A percentile compares a stretch with the other conserved stretches of the same genome.
Conservation (phyloP, 2,888 invertebrate species). For the Serrognathus titanus region DNA sequence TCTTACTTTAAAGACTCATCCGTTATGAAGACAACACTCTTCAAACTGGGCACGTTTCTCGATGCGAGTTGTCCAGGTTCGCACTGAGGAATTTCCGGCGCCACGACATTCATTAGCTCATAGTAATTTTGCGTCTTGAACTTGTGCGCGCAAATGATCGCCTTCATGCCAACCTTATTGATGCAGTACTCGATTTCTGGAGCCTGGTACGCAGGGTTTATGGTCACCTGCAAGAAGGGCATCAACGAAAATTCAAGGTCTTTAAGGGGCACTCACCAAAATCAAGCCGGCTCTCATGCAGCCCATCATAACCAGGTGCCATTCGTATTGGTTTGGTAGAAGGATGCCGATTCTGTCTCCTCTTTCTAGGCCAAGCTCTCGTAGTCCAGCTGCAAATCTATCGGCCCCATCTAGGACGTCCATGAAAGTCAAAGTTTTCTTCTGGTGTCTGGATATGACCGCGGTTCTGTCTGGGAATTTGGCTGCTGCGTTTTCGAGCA, state of each 20-base stretch:
- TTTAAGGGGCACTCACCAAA: slow-evolving; percentile 52
- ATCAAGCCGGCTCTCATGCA: slow-evolving; percentile 69
- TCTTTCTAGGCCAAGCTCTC: slow-evolving; percentile 61
- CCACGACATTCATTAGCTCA: slow-evolving; percentile 56
- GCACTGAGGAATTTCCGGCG: slow-evolving; percentile 56
- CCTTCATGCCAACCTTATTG: slow-evolving; percentile 66
- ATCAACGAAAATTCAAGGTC: neutral
- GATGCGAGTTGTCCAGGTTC: slow-evolving; percentile 49
- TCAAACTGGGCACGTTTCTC: slow-evolving; percentile 51
- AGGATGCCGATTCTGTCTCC: slow-evolving; percentile 78
- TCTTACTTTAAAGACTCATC: slow-evolving; percentile 56
- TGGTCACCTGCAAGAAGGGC: slow-evolving; percentile 56
- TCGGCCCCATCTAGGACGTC: slow-evolving; percentile 58
- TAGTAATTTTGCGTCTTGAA: slow-evolving; percentile 68
- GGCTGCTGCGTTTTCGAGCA: slow-evolving; percentile 53
- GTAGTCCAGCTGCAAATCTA: slow-evolving; percentile 66
- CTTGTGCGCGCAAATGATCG: slow-evolving; percentile 60
- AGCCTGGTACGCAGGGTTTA: slow-evolving; percentile 73
- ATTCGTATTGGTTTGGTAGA: slow-evolving; percentile 74
- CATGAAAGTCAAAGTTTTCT: slow-evolving; percentile 52
- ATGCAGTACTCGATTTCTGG: slow-evolving; percentile 70
- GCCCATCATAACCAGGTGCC: slow-evolving; percentile 70
- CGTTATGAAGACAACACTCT: slow-evolving; percentile 56
- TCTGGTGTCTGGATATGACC: slow-evolving; percentile 54
- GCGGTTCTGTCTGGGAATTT: slow-evolving; percentile 57